Conservation (phyloP, 2,888 invertebrate species). For the Aporophyla nigra region DNA sequence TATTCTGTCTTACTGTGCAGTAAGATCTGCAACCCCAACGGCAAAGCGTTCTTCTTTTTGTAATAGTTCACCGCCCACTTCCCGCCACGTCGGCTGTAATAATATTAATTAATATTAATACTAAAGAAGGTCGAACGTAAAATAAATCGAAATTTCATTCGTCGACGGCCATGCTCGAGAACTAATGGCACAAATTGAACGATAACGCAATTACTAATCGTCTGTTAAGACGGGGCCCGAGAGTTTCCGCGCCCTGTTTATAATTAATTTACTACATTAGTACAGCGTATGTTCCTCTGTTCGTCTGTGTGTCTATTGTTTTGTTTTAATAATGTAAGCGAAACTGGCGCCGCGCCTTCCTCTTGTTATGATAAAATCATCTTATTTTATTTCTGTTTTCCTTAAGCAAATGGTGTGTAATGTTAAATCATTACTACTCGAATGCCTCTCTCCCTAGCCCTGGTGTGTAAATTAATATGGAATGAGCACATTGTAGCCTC, state of each 20-base stretch:
- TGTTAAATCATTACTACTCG: conserved; percentile 54
- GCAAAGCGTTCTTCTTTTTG: conserved; percentile 17
- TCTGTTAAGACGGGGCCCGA: conserved; percentile 65
- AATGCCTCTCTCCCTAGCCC: conserved; percentile 32
- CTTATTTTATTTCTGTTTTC: conserved; percentile 65
- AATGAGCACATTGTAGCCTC: conserved; percentile 12
- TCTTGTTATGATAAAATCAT: conserved; percentile 69
- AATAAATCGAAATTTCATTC: conserved; percentile 69
- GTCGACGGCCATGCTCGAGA: conserved; percentile 54
- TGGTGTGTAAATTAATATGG: conserved; percentile 42
- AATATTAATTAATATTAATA: conserved; percentile 66
- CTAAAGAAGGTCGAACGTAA: conserved; percentile 62
- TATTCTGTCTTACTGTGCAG: background rate
- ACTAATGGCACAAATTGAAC: conserved; percentile 72
- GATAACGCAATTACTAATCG: conserved; percentile 74
- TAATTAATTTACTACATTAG: conserved; percentile 74
- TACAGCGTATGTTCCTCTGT: conserved; percentile 60
- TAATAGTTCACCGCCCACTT: conserved; percentile 37
- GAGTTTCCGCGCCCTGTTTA: conserved; percentile 70
- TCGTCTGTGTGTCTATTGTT: conserved; percentile 69
- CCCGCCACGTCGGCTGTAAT: conserved; percentile 52
- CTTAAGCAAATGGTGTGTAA: conserved; percentile 60
- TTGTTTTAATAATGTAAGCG: conserved; percentile 73
- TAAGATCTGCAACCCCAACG: background rate
- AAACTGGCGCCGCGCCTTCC: conserved; percentile 58